Conservation (phyloP, 2,797 vertebrate genomes). For the Amphiprion clarkii region DNA sequence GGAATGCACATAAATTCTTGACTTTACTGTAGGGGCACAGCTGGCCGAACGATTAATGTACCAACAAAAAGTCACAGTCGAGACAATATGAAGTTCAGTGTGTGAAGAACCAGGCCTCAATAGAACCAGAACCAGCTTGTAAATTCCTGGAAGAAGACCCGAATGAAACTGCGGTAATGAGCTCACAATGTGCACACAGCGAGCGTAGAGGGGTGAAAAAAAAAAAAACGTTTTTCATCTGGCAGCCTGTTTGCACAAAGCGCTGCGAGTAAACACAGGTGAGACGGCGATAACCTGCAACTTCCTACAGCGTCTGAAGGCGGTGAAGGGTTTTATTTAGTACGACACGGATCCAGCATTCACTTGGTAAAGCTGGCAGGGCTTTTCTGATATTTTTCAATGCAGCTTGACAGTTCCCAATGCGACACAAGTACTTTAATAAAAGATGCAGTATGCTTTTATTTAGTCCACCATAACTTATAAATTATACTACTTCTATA, state of each 20-base stretch:
- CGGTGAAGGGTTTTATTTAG: too few species aligned
- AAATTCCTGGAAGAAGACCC: constrained; percentile 60
- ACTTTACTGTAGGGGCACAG: constrained; percentile 77
- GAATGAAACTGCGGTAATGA: constrained; percentile 67
- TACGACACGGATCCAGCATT: too few species aligned
- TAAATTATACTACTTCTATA: too few species aligned
- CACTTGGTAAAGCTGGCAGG: too few species aligned
- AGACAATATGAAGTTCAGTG: constrained; percentile 69
- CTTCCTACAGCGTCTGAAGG: too few species aligned
- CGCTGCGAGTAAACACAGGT: background rate
- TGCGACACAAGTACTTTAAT: too few species aligned
- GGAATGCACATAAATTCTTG: constrained; percentile 84
- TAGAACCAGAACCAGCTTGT: constrained; percentile 76
- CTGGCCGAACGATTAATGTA: constrained; percentile 80
- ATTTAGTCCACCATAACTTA: too few species aligned
- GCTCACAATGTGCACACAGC: constrained; percentile 27
- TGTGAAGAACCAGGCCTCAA: constrained; percentile 70
- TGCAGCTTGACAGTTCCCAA: too few species aligned
- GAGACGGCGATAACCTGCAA: too few species aligned
- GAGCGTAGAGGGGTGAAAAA: background rate
- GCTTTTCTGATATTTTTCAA: too few species aligned
- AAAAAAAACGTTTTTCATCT: background rate
- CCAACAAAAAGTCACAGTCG: constrained; percentile 69
- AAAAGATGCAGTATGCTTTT: too few species aligned
- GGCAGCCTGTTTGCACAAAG: background rate